Conservation (phyloP, 2,113 vertebrate species). For the Stegastes partitus region DNA sequence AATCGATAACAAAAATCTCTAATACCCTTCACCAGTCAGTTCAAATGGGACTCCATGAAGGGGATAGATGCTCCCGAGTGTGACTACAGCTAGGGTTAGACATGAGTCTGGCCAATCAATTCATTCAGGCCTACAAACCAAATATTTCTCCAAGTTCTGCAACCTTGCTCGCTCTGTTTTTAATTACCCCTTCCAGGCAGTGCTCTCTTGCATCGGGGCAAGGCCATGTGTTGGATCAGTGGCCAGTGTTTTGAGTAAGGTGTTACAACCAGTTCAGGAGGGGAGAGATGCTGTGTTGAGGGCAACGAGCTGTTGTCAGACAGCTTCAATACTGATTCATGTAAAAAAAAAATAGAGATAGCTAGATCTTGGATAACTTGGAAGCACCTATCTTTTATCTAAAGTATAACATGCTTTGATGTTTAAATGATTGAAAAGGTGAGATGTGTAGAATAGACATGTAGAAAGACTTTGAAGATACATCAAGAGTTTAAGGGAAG, state of each 20-base stretch:
- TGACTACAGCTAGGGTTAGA: slow-evolving; percentile 25
- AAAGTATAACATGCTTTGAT: no score
- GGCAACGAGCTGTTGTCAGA: background rate
- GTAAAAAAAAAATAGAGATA: background rate
- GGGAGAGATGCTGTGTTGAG: background rate
- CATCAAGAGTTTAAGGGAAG: no score
- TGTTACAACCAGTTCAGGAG: slow-evolving; percentile 1
- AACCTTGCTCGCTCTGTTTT: slow-evolving; percentile 47
- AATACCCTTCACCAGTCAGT: background rate
- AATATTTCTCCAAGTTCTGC: slow-evolving; percentile 59
- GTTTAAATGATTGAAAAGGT: no score
- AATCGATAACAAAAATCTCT: no score
- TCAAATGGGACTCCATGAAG: slow-evolving; percentile 10
- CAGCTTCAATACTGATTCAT: background rate
- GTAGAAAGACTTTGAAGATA: no score
- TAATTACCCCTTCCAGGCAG: slow-evolving; percentile 68
- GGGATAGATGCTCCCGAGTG: slow-evolving; percentile 32
- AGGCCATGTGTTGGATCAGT: slow-evolving; percentile 42
- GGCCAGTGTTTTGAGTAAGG: slow-evolving; percentile 17
- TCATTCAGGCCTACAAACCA: slow-evolving; percentile 40
- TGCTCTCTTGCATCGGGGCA: slow-evolving; percentile 50
- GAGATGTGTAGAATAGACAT: no score
- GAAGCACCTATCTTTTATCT: no score
- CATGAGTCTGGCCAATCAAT: slow-evolving; percentile 56
- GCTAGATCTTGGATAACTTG: background rate